Base-by-base conservation (phyloP, 2,888 invertebrate species). In the Synanthedon andrenaeformis region DNA sequence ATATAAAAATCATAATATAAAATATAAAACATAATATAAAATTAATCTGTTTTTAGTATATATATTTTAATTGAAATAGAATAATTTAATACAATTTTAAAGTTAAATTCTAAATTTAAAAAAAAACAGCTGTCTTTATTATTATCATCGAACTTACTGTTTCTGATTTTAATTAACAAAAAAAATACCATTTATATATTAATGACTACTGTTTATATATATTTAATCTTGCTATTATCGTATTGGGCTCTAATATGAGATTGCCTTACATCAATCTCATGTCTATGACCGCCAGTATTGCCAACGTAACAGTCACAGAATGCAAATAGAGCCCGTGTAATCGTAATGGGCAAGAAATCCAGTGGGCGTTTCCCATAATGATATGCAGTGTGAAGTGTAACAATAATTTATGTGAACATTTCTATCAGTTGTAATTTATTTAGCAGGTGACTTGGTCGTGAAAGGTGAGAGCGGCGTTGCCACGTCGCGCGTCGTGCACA, bases 321-420 rank as follows among this genome's bases (percentile, higher is more conserved):
- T 51, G 52, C 13, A 51, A 49, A 45, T 19, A 17, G 49, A 49
- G 17, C 19, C 52, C 54, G 49, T 14, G 45, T 45, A 45, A 45
- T 45, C 45, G 45, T 45, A 45, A 45, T 45, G 45, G 13, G 45
- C 45, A 45, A 45, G 45, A 45, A 45, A 45, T 45, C 12, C 45
- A 55, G 67, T 65, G 69, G 71, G 67, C 66, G 67, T 66, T 63
- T 58, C 57, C 55, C 55, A 60, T 64, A 65, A 67, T 64, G 66
- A 63, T 61, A 65, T 66, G 60, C 62, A 56, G 57, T 60, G 64
- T 58, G 66, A 65, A 66, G 66, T 69, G 70, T 67, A 65, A 69
- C 67, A 63, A 70, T 75, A 75, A 78, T 77, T 80, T 77, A 76
- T 72, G 67, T 68, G 66, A 67, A 74, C 69, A 69, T 74, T 77